Evolutionary conservation across 2,113 vertebrate genomes (phyloP).

Genomic region (Scomber japonicus): DNA sequence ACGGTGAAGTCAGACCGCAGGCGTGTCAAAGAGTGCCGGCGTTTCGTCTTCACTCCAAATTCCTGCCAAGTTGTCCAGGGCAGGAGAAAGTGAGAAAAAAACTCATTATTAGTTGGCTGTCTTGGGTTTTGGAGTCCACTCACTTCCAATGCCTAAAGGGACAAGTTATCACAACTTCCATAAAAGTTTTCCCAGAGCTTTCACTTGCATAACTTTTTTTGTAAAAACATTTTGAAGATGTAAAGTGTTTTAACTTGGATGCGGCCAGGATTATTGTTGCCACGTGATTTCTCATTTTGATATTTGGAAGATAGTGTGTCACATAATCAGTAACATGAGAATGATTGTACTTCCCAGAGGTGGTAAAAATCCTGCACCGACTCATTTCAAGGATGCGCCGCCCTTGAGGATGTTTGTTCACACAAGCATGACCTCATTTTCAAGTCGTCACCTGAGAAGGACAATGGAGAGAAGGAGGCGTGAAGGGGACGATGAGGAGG

Average conservation of each 20-base stretch:
- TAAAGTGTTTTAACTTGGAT: neutral
- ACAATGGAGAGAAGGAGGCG: slow-evolving; percentile 58
- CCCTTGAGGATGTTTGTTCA: slow-evolving; percentile 66
- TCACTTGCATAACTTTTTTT: slow-evolving; percentile 52
- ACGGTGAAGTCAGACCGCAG: slow-evolving; percentile 64
- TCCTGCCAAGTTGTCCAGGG: slow-evolving; percentile 75
- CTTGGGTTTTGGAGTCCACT: slow-evolving; percentile 53
- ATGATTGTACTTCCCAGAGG: slow-evolving; percentile 1
- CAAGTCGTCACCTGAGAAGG: slow-evolving; percentile 66
- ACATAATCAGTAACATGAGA: slow-evolving; percentile 21
- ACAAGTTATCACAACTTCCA: slow-evolving; percentile 65
- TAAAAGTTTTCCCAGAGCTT: slow-evolving; percentile 56
- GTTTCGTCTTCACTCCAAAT: slow-evolving; percentile 64
- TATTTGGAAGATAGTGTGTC: neutral
- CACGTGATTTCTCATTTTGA: neutral
- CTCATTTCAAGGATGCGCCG: slow-evolving; percentile 49
- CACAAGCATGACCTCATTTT: slow-evolving; percentile 72
- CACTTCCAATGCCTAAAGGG: slow-evolving; percentile 66
- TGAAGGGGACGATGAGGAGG: slow-evolving; percentile 50
- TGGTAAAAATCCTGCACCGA: slow-evolving; percentile 21
- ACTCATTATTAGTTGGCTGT: slow-evolving; percentile 66
- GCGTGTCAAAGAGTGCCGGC: slow-evolving; percentile 50
- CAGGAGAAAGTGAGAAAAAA: slow-evolving; percentile 50
- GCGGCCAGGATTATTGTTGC: neutral
- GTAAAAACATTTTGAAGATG: slow-evolving; percentile 19